A percentile compares a stretch with the other conserved stretches of the same genome.
Evolutionary conservation across 2,113 vertebrate species (phyloP).

Genomic region (Aldabrachelys gigantea): DNA sequence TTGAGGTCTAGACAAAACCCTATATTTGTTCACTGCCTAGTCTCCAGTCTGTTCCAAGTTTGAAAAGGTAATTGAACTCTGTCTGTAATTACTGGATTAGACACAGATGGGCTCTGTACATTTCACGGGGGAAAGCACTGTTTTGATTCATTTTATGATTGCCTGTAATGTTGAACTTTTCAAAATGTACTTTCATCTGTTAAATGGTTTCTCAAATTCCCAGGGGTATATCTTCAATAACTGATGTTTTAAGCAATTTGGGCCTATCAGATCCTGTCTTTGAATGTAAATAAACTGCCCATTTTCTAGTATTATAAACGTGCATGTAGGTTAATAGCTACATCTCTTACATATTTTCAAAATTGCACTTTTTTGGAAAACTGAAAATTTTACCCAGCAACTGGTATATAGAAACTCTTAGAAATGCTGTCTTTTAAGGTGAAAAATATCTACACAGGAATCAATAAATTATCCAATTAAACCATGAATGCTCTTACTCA

Average conservation of each 20-base stretch:
- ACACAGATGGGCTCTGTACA: constrained; percentile 89
- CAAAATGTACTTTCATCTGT: constrained; percentile 91
- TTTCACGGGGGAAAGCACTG: constrained; percentile 83
- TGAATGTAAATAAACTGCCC: constrained; percentile 82
- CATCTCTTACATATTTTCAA: constrained; percentile 79
- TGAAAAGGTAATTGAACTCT: constrained; percentile 91
- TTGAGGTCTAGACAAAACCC: constrained; percentile 90
- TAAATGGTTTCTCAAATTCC: constrained; percentile 88
- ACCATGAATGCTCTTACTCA: not conserved
- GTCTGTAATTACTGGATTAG: constrained; percentile 92
- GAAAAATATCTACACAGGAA: constrained; percentile 31
- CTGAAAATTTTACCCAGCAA: constrained; percentile 36
- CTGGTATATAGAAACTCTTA: constrained; percentile 1
- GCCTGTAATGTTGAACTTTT: constrained; percentile 90
- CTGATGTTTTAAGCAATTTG: constrained; percentile 90
- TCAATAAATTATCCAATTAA: not conserved
- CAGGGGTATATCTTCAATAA: constrained; percentile 86
- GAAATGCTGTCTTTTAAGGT: constrained; percentile 27
- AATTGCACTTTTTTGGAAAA: constrained; percentile 64
- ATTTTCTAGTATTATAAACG: constrained; percentile 86
- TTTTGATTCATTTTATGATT: constrained; percentile 91
- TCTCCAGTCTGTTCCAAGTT: constrained; percentile 87
- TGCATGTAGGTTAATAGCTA: constrained; percentile 87
- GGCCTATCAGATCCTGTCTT: constrained; percentile 86
- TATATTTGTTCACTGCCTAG: constrained; percentile 84